These are phyloP conservation scores for Onychomys torridus DNA, from an alignment of 2,797 vertebrate genomes.

Conservation along the genomic window DNA sequence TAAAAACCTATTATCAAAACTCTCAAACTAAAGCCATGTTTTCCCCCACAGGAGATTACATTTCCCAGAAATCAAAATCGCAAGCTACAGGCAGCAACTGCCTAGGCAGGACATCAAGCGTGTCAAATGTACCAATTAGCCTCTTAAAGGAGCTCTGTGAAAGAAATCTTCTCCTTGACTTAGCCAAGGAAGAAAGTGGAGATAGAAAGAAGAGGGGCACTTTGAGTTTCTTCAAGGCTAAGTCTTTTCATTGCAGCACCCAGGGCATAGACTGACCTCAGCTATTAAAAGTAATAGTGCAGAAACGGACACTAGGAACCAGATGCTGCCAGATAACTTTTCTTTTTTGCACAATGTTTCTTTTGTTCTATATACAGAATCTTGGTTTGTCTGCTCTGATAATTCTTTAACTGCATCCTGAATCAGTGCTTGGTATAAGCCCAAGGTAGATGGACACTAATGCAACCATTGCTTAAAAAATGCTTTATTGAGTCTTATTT, in stretches of 20 bases:
- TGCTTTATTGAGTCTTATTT: background rate
- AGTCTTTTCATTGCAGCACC: background rate
- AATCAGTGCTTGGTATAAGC: background rate
- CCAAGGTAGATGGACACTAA: conserved; percentile 16
- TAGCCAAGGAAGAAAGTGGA: background rate
- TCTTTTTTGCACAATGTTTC: background rate
- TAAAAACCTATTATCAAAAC: conserved; percentile 61
- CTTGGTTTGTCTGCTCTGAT: conserved; percentile 38
- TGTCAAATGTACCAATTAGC: conserved; percentile 50
- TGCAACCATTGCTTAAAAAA: background rate
- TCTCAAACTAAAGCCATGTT: conserved; percentile 27
- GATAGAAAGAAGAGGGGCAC: conserved; percentile 22
- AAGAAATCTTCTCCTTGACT: background rate
- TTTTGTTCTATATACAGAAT: conserved; percentile 17
- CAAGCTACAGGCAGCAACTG: conserved; percentile 13
- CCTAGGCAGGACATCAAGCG: conserved; percentile 43
- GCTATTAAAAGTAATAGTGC: conserved; percentile 66
- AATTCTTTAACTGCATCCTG: conserved; percentile 43
- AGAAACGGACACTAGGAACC: conserved; percentile 33
- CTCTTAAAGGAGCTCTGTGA: conserved; percentile 44
- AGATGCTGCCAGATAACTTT: background rate
- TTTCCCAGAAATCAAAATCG: conserved; percentile 62
- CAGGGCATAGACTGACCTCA: conserved; percentile 1
- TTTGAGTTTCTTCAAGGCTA: conserved; percentile 40
- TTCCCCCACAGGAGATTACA: background rate